These are phyloP conservation scores for Procambarus virginalis DNA, from an alignment of 1,140 invertebrate genomes.

Conservation along the genomic window DNA sequence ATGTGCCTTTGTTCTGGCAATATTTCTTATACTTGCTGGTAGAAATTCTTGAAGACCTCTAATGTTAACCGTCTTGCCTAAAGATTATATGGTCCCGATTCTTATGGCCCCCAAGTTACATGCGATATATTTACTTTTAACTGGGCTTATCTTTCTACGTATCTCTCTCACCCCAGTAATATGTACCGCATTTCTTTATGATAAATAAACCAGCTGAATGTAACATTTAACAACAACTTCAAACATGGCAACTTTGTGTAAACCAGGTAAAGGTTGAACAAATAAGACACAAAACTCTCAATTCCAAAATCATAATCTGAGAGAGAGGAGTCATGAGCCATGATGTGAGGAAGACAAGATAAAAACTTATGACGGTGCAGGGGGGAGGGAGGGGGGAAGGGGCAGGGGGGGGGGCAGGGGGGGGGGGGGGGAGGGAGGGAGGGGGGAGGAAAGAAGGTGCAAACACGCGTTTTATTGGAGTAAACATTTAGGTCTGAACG, in stretches of 20 bases:
- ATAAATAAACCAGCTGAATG: too few species aligned
- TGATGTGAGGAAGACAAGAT: slow-evolving; percentile 29
- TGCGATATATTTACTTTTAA: too few species aligned
- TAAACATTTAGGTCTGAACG: slow-evolving; percentile 58
- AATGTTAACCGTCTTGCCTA: too few species aligned
- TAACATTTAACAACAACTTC: neutral
- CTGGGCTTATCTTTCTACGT: too few species aligned
- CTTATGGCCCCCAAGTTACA: too few species aligned
- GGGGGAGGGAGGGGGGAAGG: neutral
- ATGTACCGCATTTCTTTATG: too few species aligned
- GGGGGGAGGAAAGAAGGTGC: slow-evolving; percentile 19
- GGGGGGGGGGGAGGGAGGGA: neutral
- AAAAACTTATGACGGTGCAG: slow-evolving; percentile 18
- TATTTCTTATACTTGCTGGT: too few species aligned
- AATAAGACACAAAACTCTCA: neutral
- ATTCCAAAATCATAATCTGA: neutral
- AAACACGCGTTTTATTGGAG: slow-evolving; percentile 62
- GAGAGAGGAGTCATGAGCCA: neutral
- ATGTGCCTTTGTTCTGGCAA: too few species aligned
- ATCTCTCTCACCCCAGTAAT: too few species aligned
- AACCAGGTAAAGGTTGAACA: neutral
- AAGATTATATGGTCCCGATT: too few species aligned
- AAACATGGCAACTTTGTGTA: neutral
- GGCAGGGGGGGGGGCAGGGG: neutral
- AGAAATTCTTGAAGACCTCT: too few species aligned